Percentiles rank a stretch among this genome's conserved stretches.
These are phyloP conservation scores for Cassiopea andromeda DNA, from an alignment of 30 jellyfish, hydroid and myxozoan genomes.

Conservation along the genomic window DNA sequence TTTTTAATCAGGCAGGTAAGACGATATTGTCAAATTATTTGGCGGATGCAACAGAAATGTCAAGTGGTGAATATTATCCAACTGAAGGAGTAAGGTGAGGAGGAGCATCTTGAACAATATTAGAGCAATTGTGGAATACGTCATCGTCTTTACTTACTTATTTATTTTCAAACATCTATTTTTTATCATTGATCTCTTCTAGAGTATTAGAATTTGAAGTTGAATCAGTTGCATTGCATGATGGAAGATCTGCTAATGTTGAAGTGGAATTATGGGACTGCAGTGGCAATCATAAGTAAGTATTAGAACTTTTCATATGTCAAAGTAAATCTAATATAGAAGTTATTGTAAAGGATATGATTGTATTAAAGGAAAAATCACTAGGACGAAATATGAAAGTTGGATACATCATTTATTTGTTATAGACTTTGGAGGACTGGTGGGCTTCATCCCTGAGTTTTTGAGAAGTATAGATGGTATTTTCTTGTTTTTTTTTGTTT, in stretches of 20 bases:
- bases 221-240: conserved; percentile 74
- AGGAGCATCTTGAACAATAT: background rate
- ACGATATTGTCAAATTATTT: conserved; percentile 86
- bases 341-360: too few relatives aligned
- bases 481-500: too few relatives aligned
- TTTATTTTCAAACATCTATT: too few relatives aligned
- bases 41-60: conserved; percentile 98
- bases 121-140: too few relatives aligned
- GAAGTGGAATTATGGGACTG: conserved; percentile 99
- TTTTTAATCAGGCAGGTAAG: conserved; percentile 85
- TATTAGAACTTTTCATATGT: background rate
- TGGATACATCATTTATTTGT: too few relatives aligned
- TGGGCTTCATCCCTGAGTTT: too few relatives aligned
- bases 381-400: too few relatives aligned
- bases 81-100: conserved; percentile 96
- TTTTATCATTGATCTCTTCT: background rate
- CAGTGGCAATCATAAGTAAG: conserved; percentile 93
- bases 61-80: conserved; percentile 94
- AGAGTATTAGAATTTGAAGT: conserved; percentile 95
- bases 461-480: too few relatives aligned
- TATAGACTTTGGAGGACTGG: too few relatives aligned
- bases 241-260: conserved; percentile 76
- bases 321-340: too few relatives aligned
- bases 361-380: too few relatives aligned
- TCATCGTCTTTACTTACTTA: too few relatives aligned